Base-by-base conservation (phyloP, 2,888 invertebrate genomes). In the Oeneis ivallda region DNA sequence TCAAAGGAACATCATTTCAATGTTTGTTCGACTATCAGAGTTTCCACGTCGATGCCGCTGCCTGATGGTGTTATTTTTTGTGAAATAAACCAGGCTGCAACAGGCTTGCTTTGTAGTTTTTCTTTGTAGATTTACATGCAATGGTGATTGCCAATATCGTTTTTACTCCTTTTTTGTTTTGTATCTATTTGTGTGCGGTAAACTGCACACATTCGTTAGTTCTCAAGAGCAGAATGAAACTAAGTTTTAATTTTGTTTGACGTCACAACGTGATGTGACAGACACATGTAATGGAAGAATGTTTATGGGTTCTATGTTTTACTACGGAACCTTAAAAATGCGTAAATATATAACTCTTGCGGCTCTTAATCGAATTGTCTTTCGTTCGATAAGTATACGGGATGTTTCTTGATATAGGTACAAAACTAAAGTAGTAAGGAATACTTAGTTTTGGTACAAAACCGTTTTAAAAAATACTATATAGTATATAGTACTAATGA, bases 11-110 rank as follows among this genome's bases (percentile, higher is more conserved):
- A 75, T 75, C 57, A 75, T 80, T 80, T 77, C 76, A 77, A 75
- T 78, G 76, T 82, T 80, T 79, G 77, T 75, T 66, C 70, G 71
- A 74, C 72, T 80, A 80, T 82, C 81, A 75, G 76, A 73, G 71
- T 77, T 82, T 81, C 78, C 79, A 79, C 79, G 75, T 76, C 77
- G 72, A 71, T 76, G 78, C 72, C 76, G 75, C 75, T 76, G 70
- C 77, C 72, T 76, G 75, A 75, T 76, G 70, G 74, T 75, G 75
- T 75, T 76, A 69, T 60, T 60, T 77, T 79, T 78, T 76, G 70
- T 70, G 70, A 77, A 79, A 78, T 74, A 78, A 78, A 77, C 77
- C 76, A 76, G 78, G 77, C 76, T 77, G 78, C 72, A 74, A 75
- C 75, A 70, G 76, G 75, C 71, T 78, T 80, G 64, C 70, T 66